These are phyloP conservation scores for Drosophila oshimai DNA, from an alignment of 1,140 invertebrate genomes.

Conservation along the genomic window DNA sequence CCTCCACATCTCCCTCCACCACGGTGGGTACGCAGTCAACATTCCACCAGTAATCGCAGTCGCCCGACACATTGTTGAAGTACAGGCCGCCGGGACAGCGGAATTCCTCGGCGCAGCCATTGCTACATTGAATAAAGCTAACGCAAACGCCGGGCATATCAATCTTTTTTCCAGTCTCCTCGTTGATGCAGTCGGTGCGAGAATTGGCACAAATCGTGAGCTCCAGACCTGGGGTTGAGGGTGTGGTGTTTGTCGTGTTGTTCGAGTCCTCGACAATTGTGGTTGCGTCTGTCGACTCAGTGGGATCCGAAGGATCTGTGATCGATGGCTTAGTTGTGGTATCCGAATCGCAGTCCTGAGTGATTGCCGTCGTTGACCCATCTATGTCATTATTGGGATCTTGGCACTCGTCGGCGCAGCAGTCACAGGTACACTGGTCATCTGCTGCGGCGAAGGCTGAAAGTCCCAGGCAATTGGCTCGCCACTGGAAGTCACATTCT, in stretches of 20 bases:
- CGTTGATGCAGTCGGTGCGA: slow-evolving; percentile 1
- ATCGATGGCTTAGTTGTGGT: background rate
- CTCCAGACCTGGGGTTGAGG: background rate
- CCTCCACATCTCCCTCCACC: slow-evolving; percentile 27
- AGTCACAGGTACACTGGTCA: slow-evolving; percentile 47
- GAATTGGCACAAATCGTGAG: slow-evolving; percentile 34
- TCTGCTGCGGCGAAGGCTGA: slow-evolving; percentile 19
- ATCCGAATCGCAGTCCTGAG: slow-evolving; percentile 1
- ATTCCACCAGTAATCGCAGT: slow-evolving; percentile 27
- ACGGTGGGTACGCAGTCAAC: slow-evolving; percentile 33
- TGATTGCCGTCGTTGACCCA: background rate
- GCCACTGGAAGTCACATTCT: slow-evolving; percentile 67
- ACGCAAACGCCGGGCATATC: slow-evolving; percentile 32
- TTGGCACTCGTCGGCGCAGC: slow-evolving; percentile 50
- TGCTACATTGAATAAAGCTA: slow-evolving; percentile 45
- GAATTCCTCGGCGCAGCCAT: slow-evolving; percentile 34
- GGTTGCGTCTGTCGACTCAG: background rate
- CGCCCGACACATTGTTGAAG: background rate
- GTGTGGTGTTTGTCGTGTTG: background rate
- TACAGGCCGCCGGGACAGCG: slow-evolving; percentile 51
- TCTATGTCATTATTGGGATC: background rate
- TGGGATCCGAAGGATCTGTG: background rate
- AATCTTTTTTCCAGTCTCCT: slow-evolving; percentile 5
- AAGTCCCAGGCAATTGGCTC: slow-evolving; percentile 43
- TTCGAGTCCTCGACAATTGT: background rate